phyloP scores from a whole-genome alignment of 1,140 invertebrate species.

The Campoletis sonorensis region DNA sequence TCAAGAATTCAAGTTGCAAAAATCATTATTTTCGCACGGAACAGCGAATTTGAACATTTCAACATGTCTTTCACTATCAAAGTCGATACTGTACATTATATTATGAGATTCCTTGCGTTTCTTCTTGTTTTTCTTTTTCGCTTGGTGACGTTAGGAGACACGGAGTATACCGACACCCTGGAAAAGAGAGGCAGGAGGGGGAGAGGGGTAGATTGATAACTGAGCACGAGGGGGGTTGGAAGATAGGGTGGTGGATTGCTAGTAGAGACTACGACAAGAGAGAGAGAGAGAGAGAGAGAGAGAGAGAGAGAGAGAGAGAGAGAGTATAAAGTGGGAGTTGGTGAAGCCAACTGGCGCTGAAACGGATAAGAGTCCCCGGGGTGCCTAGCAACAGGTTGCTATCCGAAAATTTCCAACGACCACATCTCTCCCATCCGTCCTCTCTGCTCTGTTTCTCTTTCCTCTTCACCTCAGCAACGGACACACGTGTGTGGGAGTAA shows the following conservation, averaged over 20 bases:
- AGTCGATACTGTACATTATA: background rate
- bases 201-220: background rate
- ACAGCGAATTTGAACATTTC: background rate
- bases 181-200: background rate
- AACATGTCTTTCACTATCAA: too few relatives aligned
- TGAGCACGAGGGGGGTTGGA: background rate
- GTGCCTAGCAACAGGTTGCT: constrained; percentile 75
- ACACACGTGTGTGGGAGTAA: background rate
- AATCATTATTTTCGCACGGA: background rate
- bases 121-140: background rate
- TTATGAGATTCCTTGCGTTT: background rate
- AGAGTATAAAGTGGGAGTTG: constrained; percentile 51
- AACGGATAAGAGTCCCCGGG: constrained; percentile 65
- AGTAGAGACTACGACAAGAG: constrained; percentile 21
- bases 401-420: constrained; percentile 66
- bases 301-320: constrained; percentile 21
- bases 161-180: background rate
- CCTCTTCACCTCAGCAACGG: background rate
- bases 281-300: background rate
- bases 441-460: too few relatives aligned
- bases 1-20: too few relatives aligned
- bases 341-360: constrained; percentile 58
- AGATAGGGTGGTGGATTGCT: constrained; percentile 23
- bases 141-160: background rate
- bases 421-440: background rate